A percentile compares a stretch with the other conserved stretches of the same genome.
Conservation (phyloP, 2,888 invertebrate genomes). For the Sepiola atlantica region DNA sequence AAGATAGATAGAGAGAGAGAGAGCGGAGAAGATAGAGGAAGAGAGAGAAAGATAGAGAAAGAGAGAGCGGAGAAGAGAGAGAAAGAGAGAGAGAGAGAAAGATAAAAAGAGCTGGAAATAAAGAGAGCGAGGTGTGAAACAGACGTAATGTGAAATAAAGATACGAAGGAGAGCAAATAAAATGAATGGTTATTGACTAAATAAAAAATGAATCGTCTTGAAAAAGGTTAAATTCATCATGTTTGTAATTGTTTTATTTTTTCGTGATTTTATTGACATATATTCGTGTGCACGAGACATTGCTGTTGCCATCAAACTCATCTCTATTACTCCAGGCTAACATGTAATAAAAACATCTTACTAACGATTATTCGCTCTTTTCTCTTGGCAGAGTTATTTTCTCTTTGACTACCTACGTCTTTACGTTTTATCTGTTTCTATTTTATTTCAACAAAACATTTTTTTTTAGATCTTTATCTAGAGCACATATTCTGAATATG, state of each 20-base stretch:
- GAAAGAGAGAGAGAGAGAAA: too few relatives aligned
- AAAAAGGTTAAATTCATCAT: too few relatives aligned
- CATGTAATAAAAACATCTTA: not conserved
- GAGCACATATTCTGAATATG: not conserved
- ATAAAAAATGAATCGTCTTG: too few relatives aligned
- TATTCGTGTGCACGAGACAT: not conserved
- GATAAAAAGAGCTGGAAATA: too few relatives aligned
- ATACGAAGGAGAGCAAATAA: too few relatives aligned
- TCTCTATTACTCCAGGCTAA: not conserved
- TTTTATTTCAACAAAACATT: not conserved
- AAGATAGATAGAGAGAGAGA: too few relatives aligned
- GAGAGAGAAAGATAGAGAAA: too few relatives aligned
- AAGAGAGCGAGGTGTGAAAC: too few relatives aligned
- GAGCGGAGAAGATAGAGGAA: too few relatives aligned
- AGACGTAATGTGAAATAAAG: too few relatives aligned
- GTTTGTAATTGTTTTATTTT: not conserved
- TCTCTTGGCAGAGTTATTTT: not conserved
- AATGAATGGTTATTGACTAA: too few relatives aligned
- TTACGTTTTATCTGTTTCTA: not conserved
- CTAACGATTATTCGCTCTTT: not conserved
- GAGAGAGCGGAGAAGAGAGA: too few relatives aligned
- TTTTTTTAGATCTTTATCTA: not conserved
- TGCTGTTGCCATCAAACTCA: not conserved
- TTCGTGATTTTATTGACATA: not conserved
- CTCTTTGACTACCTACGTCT: not conserved